Evolutionary conservation across 2,888 invertebrate genomes (phyloP).

Genomic region (Cantharis rustica): DNA sequence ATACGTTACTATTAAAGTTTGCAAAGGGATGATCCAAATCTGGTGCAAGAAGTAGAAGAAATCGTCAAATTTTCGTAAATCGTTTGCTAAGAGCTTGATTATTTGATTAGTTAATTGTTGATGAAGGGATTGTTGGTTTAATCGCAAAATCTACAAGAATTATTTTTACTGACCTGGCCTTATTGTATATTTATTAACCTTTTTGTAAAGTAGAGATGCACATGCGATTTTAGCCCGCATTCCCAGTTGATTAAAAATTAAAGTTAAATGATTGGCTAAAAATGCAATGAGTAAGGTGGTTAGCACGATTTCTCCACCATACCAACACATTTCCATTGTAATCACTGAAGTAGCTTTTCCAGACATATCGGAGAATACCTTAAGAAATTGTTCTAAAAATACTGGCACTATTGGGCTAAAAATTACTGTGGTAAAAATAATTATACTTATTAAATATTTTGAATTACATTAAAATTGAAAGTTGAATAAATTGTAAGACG

Average conservation of each 20-base stretch:
- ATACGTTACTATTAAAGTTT: conserved; percentile 65
- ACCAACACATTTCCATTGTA: background rate
- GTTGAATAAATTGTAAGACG: conserved; percentile 55
- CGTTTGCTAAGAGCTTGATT: conserved; percentile 83
- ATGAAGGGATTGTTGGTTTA: conserved; percentile 72
- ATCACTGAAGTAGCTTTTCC: background rate
- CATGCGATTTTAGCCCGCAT: conserved; percentile 75
- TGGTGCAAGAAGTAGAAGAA: conserved; percentile 72
- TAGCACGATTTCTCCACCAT: background rate
- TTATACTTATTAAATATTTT: background rate
- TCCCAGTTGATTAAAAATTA: conserved; percentile 52
- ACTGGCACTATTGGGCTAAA: background rate
- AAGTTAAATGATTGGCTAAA: background rate
- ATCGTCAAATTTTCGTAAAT: conserved; percentile 80
- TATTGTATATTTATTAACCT: conserved; percentile 58
- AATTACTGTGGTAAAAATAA: background rate
- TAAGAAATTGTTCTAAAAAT: background rate
- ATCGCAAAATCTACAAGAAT: conserved; percentile 59
- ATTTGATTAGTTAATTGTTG: conserved; percentile 83
- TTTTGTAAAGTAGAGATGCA: conserved; percentile 76
- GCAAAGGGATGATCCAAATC: conserved; percentile 79
- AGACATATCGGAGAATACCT: background rate
- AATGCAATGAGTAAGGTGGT: background rate
- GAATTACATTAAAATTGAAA: background rate
- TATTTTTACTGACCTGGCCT: background rate